Conservation (phyloP, 2,888 invertebrate genomes). For the Thymelicus sylvestris region DNA sequence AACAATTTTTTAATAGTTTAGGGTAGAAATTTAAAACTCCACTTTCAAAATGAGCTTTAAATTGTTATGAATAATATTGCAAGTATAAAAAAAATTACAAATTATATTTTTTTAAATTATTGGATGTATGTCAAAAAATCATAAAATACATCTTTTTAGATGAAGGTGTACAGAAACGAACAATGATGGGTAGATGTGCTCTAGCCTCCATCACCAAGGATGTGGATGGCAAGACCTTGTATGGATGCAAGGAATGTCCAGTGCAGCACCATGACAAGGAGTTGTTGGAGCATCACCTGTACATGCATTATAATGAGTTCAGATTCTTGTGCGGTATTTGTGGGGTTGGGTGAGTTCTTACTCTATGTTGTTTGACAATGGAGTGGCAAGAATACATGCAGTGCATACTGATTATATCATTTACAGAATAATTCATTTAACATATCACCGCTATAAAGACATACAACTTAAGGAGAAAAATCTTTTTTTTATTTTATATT, state of each 20-base stretch:
- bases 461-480: no score
- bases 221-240: conserved; percentile 87
- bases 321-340: conserved; percentile 90
- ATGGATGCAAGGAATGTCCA: conserved; percentile 91
- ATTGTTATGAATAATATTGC: no score
- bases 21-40: background rate
- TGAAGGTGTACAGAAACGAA: background rate
- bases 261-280: conserved; percentile 90
- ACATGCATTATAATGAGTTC: conserved; percentile 90
- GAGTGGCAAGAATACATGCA: background rate
- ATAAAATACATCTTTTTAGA: conserved; percentile 8
- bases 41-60: no score
- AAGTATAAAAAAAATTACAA: no score
- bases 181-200: conserved; percentile 87
- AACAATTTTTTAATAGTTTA: background rate
- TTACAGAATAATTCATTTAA: no score
- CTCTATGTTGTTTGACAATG: background rate
- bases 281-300: conserved; percentile 88
- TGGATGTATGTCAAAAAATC: background rate
- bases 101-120: background rate
- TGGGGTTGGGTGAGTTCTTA: conserved; percentile 86
- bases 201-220: conserved; percentile 89
- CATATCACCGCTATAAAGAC: no score
- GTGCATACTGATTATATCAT: background rate
- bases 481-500: no score